Percentiles rank a stretch among this genome's conserved stretches.
Conservation (phyloP, 2,888 invertebrate species). For the Cerastis rubricosa region DNA sequence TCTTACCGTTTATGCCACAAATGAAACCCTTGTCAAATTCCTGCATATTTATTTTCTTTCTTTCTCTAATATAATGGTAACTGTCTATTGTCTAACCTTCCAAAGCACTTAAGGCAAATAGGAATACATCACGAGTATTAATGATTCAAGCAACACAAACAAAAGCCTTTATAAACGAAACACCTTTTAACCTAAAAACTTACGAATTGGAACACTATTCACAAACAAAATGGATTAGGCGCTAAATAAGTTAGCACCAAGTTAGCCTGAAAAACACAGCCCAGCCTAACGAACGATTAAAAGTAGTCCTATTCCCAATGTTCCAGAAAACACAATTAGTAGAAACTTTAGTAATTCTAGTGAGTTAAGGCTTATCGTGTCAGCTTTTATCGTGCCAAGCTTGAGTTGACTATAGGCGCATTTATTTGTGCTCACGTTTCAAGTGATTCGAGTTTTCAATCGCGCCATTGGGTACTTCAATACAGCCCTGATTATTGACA, state of each 20-base stretch:
- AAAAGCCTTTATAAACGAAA: neutral
- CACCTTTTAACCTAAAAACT: neutral
- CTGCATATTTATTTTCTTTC: neutral
- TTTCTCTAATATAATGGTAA: neutral
- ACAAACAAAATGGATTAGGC: conserved; percentile 16
- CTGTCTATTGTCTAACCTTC: neutral
- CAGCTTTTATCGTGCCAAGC: conserved; percentile 5
- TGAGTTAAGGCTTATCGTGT: conserved; percentile 23
- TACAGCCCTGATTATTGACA: neutral
- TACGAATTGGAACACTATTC: neutral
- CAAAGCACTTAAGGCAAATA: neutral
- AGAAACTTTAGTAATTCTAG: conserved; percentile 36
- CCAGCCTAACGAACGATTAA: conserved; percentile 22
- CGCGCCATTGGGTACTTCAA: neutral
- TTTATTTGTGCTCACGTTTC: neutral
- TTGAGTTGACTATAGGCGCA: neutral
- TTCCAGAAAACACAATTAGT: conserved; percentile 43
- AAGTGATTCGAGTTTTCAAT: neutral
- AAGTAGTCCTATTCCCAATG: conserved; percentile 34
- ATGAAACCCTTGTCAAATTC: neutral
- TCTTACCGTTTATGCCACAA: neutral
- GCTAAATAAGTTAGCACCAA: conserved; percentile 26
- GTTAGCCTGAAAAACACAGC: conserved; percentile 11
- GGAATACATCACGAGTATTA: neutral
- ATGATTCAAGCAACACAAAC: neutral